These are phyloP conservation scores for Cotesia glomerata DNA, from an alignment of 1,140 invertebrate species.

Conservation along the genomic window DNA sequence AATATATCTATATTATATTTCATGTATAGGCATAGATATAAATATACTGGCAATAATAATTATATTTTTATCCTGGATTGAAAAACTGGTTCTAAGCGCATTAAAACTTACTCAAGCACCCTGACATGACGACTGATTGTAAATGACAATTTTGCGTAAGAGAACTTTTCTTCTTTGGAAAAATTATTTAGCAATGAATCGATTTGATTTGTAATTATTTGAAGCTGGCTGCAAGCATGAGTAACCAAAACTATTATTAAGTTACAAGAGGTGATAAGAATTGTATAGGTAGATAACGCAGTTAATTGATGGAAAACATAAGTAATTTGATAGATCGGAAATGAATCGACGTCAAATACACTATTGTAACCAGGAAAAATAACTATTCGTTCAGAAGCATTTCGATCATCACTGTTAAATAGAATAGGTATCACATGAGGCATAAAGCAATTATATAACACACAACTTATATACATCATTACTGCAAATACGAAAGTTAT, in stretches of 20 bases:
- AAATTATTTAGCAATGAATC: constrained; percentile 2
- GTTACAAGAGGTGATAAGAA: constrained; percentile 27
- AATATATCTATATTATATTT: no score
- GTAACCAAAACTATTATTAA: constrained; percentile 30
- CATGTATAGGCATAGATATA: no score
- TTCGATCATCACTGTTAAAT: background rate
- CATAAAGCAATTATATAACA: constrained; percentile 4
- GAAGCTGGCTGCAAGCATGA: constrained; percentile 32
- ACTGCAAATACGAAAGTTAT: background rate
- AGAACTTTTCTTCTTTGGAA: background rate
- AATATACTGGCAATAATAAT: no score
- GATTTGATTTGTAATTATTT: constrained; percentile 26
- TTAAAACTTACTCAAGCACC: background rate
- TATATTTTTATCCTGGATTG: no score
- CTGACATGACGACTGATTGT: constrained; percentile 11
- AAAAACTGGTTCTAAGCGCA: no score
- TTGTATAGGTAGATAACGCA: constrained; percentile 37
- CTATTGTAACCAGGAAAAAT: constrained; percentile 41
- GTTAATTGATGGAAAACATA: constrained; percentile 34
- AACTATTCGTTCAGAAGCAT: constrained; percentile 32
- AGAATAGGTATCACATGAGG: background rate
- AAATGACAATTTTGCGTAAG: background rate
- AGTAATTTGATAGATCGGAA: constrained; percentile 38
- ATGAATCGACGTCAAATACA: constrained; percentile 34
- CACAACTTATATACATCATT: background rate